Percentiles rank a stretch among this genome's conserved stretches.
Conservation (phyloP, 1,140 invertebrate genomes). For the Euwallacea similis region DNA sequence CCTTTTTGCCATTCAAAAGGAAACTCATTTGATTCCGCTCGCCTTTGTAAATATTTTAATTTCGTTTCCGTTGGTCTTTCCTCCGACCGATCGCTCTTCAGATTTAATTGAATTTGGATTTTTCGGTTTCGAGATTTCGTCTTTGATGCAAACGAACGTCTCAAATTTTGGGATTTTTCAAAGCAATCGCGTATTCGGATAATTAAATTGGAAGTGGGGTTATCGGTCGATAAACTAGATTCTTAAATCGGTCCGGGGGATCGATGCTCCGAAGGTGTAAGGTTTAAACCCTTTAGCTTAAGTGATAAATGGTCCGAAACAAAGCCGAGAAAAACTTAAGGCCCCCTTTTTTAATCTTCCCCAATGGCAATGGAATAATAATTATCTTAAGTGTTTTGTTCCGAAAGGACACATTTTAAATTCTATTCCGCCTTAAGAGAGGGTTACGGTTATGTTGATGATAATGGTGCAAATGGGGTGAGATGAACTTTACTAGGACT, state of each 20-base stretch:
- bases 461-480: conserved; percentile 5
- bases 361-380: conserved; percentile 23
- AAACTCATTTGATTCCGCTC: conserved; percentile 34
- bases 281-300: conserved; percentile 16
- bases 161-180: background rate
- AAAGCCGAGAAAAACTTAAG: conserved; percentile 16
- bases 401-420: conserved; percentile 24
- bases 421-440: conserved; percentile 11
- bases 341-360: conserved; percentile 26
- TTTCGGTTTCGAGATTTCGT: conserved; percentile 3
- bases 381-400: conserved; percentile 25
- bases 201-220: background rate
- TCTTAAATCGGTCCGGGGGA: background rate
- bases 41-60: conserved; percentile 41
- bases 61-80: conserved; percentile 38
- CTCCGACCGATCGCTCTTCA: conserved; percentile 15
- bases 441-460: conserved; percentile 15
- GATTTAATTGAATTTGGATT: conserved; percentile 33
- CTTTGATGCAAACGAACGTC: background rate
- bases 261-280: background rate
- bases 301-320: conserved; percentile 31
- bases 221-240: background rate
- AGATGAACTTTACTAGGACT: background rate
- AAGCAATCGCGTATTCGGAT: background rate
- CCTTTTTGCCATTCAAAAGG: conserved; percentile 33